Evolutionary conservation across 2,113 vertebrate species (phyloP), one percentile per base, ranked within the genome.

Genomic region (Pandion haliaetus): DNA sequence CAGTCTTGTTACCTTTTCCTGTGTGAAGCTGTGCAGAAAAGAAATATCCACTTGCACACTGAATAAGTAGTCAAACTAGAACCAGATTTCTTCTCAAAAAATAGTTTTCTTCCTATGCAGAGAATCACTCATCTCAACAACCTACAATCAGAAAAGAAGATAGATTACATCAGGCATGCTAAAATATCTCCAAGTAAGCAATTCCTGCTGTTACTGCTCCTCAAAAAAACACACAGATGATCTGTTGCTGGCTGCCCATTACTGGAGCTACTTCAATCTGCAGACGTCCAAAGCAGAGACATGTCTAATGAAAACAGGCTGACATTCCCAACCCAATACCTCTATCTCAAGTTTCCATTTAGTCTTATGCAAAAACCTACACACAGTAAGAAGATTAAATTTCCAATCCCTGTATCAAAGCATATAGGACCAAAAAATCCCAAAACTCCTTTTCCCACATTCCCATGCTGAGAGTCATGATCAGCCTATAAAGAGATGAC

Each of bases 181-280:
- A 92, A 94, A 96, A 86, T 96, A 93, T 61, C 82, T 81, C 93
- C 55, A 88, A 88, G 77, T 83, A 90, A 95, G 14, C n/a, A 92
- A 82, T 54, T 77, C 50, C 40, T 86, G 57, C 36, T 82, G 44
- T 61, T 86, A 80, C 57, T 45, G 42, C 62, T 90, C 36, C 52
- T 83, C 67, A 73, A 40, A 86, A 83, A 52, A 9, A 0, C 44
- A 52, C 34, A 38, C 14, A 47, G 12, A 20, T 87, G 38, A 71
- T 93, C 82, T 86, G 29, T 74, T 90, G 67, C 72, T 87, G 40
- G 42, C 50, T 95, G 40, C 63, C 45, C 32, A 6, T 88, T 91
- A 49, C 13, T 80, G 40, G 28, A 86, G 19, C 17, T 62, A 18
- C 62, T 90, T 90, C 1, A 3, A 52, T 87, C 58, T 90, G 50